Evolutionary conservation across 1,140 invertebrate species (phyloP).

Genomic region (Brachionus manjavacas): DNA sequence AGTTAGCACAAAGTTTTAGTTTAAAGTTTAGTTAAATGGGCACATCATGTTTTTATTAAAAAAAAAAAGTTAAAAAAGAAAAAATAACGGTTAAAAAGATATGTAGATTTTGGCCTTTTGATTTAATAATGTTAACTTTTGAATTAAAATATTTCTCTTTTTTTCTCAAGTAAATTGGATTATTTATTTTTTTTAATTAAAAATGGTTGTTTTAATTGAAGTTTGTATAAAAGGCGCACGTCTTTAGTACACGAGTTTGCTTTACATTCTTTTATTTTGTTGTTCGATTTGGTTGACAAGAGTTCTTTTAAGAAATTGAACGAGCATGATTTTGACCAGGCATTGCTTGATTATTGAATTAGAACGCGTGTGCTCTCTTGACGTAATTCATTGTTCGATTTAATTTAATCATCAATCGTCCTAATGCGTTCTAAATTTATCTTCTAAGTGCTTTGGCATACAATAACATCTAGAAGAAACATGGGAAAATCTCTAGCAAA

Average conservation of each 20-base stretch:
- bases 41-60: not conserved
- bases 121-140: slow-evolving; percentile 1
- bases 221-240: not conserved
- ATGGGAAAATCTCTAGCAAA: not conserved
- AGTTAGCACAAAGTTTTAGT: no score
- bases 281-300: not conserved
- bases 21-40: not conserved
- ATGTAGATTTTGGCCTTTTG: not conserved
- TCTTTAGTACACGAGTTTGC: not conserved
- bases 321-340: not conserved
- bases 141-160: not conserved
- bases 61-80: not conserved
- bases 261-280: not conserved
- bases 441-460: not conserved
- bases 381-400: not conserved
- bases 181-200: not conserved
- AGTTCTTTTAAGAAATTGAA: not conserved
- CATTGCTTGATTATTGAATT: not conserved
- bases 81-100: no score
- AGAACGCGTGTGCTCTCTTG: not conserved
- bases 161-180: not conserved
- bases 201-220: not conserved
- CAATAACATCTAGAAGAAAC: not conserved
- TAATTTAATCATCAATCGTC: not conserved
- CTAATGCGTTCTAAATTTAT: not conserved